Conservation (phyloP, 1,140 invertebrate species). For the Brachionus rubens region DNA sequence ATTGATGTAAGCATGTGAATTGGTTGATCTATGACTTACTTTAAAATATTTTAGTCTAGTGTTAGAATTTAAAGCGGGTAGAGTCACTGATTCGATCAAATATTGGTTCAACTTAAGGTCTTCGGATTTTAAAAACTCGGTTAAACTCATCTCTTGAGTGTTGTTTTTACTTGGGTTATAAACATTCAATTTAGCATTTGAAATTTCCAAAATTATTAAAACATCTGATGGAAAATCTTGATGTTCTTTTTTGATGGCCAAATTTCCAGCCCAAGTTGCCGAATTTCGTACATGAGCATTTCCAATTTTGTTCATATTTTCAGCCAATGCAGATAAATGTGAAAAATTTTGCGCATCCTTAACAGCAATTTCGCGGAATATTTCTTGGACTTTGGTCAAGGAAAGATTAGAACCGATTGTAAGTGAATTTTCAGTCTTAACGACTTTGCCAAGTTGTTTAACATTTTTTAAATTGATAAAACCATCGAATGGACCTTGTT, state of each 20-base stretch:
- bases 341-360: not conserved
- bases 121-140: slow-evolving; percentile 5
- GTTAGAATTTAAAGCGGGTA: not conserved
- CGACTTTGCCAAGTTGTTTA: not conserved
- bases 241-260: slow-evolving; percentile 72
- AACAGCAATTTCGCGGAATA: not conserved
- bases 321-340: slow-evolving; percentile 25
- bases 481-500: not conserved
- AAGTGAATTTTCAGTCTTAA: not conserved
- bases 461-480: slow-evolving; percentile 19
- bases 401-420: slow-evolving; percentile 6
- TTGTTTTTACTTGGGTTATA: not conserved
- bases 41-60: slow-evolving; percentile 5
- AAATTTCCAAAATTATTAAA: slow-evolving; percentile 9
- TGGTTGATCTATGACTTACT: slow-evolving; percentile 22
- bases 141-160: not conserved
- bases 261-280: slow-evolving; percentile 70
- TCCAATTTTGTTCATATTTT: slow-evolving; percentile 18
- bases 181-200: not conserved
- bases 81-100: not conserved
- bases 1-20: slow-evolving; percentile 42
- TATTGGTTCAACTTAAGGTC: slow-evolving; percentile 15
- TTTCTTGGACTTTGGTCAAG: not conserved
- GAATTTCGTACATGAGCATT: slow-evolving; percentile 16
- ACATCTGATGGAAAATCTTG: slow-evolving; percentile 68